Base-by-base conservation (phyloP, 1,140 invertebrate species). In the Drosophila prosaltans region DNA sequence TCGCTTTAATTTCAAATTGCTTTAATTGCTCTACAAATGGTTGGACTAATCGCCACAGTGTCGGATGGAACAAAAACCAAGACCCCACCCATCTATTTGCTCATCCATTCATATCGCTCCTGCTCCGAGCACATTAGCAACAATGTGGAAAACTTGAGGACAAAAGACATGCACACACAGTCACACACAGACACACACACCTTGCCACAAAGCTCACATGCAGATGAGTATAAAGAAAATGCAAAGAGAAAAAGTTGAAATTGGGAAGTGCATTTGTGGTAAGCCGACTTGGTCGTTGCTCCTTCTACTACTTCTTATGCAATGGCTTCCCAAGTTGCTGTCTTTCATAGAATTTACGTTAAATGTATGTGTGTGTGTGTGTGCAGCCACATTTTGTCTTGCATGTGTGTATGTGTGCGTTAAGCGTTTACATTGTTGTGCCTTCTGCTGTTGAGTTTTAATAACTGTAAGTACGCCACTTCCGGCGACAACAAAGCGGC, bases 11-110 rank as follows among this genome's bases (percentile, higher is more conserved):
- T 84, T 89, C 69, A 72, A 84, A 89, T 82, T 81, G 65, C 72
- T 88, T 88, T 88, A 89, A 88, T 88, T 88, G 80, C 70, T 77
- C 74, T 66, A 89, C 84, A 89, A 89, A 89, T 89, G 84, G 74
- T 45, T 70, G 70, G 8, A 77, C 78, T 80, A 80, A 80, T 80
- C 74, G 68, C 73, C 78, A 65, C 48, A 45, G 2, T 51, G 45
- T 51, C 61, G 36, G 65, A 74, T 66, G 70, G 48, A 72, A 48
- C 63, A 40, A 74, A 78, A 70, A 64, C 72, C 62, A 51, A 68
- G 55, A 58, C 68, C 64, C 69, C 69, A 2, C 32, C n/a, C 67
- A 64, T 67, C 36, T 48, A 16, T 48, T 21, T 48, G 16, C 21
- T 48, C 45, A 21, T 21, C 16, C 5, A 48, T 21, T 21, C 45